Conservation (phyloP, 2,888 invertebrate genomes). For the Dryomyza anilis region DNA sequence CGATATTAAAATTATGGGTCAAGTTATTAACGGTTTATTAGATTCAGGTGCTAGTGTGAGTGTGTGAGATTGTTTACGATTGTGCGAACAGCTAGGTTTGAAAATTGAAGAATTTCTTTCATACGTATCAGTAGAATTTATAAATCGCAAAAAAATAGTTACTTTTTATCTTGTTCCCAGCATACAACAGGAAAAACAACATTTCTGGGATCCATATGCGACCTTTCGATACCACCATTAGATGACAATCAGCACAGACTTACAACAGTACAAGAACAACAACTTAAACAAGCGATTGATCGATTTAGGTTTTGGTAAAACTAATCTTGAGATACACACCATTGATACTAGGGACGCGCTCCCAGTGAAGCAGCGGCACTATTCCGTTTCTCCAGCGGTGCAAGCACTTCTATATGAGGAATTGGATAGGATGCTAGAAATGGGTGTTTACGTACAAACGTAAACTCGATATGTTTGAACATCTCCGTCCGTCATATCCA, state of each 20-base stretch:
- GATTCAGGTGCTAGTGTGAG: no score
- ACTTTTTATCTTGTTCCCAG: background rate
- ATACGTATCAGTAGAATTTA: background rate
- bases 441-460: no score
- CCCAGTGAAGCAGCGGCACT: background rate
- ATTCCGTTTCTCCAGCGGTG: conserved; percentile 6
- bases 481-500: no score
- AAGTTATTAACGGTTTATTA: no score
- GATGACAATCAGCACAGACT: background rate
- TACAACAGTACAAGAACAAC: background rate
- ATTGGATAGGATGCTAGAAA: no score
- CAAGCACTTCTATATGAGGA: conserved; percentile 26
- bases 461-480: no score
- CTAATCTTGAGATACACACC: background rate
- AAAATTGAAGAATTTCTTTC: no score
- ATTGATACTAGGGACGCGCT: background rate
- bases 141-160: background rate
- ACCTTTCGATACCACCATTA: background rate
- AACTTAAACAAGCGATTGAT: background rate
- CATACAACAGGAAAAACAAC: background rate
- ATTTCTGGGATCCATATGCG: background rate
- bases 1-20: no score
- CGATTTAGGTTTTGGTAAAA: background rate
- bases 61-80: no score
- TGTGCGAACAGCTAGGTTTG: no score